A percentile compares a stretch with the other conserved stretches of the same genome.
Evolutionary conservation across 2,888 invertebrate genomes (phyloP).

Genomic region (Standfussiana lucernea): DNA sequence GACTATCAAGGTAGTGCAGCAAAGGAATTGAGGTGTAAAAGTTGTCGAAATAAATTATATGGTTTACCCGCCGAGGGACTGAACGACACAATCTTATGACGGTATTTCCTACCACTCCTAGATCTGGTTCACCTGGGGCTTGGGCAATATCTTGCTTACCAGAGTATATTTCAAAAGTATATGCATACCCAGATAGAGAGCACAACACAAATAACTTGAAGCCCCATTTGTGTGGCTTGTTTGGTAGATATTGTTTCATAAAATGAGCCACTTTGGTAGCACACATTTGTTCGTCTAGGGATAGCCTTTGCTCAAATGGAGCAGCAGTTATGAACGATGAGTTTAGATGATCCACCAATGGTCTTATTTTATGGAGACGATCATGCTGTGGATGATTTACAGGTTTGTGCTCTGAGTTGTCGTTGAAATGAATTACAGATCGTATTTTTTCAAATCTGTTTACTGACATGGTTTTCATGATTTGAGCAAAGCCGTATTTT

Average conservation of each 20-base stretch:
- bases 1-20: too few relatives aligned
- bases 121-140: not conserved
- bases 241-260: constrained; percentile 2
- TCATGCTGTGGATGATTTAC: constrained; percentile 2
- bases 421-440: constrained; percentile 36
- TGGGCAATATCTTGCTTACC: not conserved
- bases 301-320: not conserved
- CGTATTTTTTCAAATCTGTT: constrained; percentile 60
- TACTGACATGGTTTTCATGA: constrained; percentile 56
- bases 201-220: not conserved
- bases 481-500: constrained; percentile 56
- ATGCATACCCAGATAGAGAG: not conserved
- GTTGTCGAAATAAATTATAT: too few relatives aligned
- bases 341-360: constrained; percentile 5
- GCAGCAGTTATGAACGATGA: not conserved
- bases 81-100: too few relatives aligned
- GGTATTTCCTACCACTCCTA: not conserved
- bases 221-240: constrained; percentile 3
- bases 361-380: constrained; percentile 10
- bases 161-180: not conserved
- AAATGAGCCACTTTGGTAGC: not conserved
- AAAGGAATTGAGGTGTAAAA: too few relatives aligned
- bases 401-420: constrained; percentile 1
- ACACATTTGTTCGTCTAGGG: constrained; percentile 12
- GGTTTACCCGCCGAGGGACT: too few relatives aligned